A percentile compares a stretch with the other conserved stretches of the same genome.
Conservation (phyloP, 1,140 invertebrate genomes). For the Pteromalus puparum region DNA sequence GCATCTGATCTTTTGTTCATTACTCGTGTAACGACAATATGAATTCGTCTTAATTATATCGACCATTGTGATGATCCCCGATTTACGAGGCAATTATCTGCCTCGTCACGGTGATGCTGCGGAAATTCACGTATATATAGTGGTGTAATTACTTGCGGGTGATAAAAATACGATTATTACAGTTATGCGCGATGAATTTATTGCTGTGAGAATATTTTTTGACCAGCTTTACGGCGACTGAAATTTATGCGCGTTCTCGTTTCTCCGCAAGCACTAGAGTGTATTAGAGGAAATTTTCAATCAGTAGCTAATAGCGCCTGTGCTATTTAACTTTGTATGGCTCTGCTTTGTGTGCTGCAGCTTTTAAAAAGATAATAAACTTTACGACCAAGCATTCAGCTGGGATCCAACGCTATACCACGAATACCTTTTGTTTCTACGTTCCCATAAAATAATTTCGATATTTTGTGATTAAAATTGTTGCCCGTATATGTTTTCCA, state of each 20-base stretch:
- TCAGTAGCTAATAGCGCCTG: slow-evolving; percentile 6
- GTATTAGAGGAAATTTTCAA: slow-evolving; percentile 23
- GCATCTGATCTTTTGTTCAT: background rate
- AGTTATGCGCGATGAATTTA: background rate
- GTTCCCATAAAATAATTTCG: too few species aligned
- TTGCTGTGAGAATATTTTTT: background rate
- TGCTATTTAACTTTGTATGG: slow-evolving; percentile 9
- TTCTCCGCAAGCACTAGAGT: slow-evolving; percentile 8
- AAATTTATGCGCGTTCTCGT: background rate
- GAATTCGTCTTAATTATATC: background rate
- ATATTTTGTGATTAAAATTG: too few species aligned
- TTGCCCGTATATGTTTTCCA: too few species aligned
- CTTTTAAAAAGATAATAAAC: slow-evolving; percentile 11
- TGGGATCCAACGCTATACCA: too few species aligned
- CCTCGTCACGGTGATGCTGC: background rate
- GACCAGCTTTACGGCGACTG: background rate
- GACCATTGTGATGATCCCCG: background rate
- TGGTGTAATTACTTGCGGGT: too few species aligned
- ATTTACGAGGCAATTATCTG: background rate
- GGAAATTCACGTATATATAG: background rate
- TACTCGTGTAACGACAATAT: background rate
- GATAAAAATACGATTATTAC: too few species aligned
- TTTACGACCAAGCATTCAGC: background rate
- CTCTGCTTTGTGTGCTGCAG: background rate
- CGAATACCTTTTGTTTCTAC: too few species aligned